These are phyloP conservation scores for Scaptomyza graminum DNA, from an alignment of 1,140 invertebrate genomes.

Conservation along the genomic window DNA sequence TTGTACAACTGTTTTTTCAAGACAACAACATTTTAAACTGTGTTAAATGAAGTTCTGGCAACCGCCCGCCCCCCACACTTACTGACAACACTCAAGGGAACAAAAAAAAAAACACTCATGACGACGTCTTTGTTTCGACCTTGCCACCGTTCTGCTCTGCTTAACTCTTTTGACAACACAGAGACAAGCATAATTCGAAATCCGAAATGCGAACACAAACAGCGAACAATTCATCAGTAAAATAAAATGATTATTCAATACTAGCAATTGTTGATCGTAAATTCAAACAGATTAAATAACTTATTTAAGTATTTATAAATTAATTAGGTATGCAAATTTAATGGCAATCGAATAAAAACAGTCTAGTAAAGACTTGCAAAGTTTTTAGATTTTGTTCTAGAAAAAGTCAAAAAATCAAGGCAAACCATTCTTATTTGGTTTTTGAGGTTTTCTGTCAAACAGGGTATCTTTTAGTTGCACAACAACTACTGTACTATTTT, in stretches of 20 bases:
- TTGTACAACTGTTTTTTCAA: constrained; percentile 34
- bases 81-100: neutral
- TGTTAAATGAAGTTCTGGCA: constrained; percentile 59
- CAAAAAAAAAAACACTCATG: neutral
- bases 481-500: neutral
- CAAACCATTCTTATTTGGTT: no score
- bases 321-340: constrained; percentile 3
- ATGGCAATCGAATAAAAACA: no score
- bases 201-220: constrained; percentile 1
- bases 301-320: neutral
- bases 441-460: no score
- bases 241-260: no score
- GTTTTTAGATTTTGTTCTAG: no score
- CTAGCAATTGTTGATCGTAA: constrained; percentile 24
- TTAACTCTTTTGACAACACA: constrained; percentile 62
- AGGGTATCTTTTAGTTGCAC: neutral
- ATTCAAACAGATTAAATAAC: neutral
- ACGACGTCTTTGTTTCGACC: constrained; percentile 28
- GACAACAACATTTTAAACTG: constrained; percentile 34
- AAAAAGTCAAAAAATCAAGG: no score
- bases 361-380: no score
- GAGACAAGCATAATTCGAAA: constrained; percentile 26
- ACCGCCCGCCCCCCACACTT: constrained; percentile 12
- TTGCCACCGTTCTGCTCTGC: constrained; percentile 70
- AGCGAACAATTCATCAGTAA: no score